Evolutionary conservation across 2,113 vertebrate genomes (phyloP).

Genomic region (Thamnophis sirtalis): DNA sequence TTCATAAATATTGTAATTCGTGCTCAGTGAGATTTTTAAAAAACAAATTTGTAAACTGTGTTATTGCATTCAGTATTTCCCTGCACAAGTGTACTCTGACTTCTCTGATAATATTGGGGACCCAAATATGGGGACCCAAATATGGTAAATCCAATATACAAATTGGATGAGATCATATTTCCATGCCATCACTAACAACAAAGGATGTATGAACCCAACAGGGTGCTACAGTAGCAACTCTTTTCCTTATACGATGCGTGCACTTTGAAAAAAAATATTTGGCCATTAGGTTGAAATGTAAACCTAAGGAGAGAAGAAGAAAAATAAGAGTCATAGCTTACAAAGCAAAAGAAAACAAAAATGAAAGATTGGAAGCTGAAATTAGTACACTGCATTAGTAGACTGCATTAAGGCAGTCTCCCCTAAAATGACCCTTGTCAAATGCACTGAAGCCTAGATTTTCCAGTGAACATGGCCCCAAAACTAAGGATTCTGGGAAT

Average conservation of each 20-base stretch:
- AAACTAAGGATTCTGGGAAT: neutral
- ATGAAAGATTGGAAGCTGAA: neutral
- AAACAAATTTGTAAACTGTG: too few relatives aligned
- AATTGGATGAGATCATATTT: neutral
- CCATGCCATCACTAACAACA: neutral
- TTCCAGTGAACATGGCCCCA: neutral
- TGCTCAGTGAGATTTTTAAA: too few relatives aligned
- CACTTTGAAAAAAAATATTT: neutral
- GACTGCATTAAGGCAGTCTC: constrained; percentile 17
- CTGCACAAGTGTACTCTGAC: too few relatives aligned
- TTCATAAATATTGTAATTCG: too few relatives aligned
- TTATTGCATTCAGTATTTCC: too few relatives aligned
- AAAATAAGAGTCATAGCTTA: neutral
- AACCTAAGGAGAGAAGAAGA: neutral
- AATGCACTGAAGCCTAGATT: neutral
- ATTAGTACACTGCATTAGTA: constrained; percentile 40
- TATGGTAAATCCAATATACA: too few relatives aligned
- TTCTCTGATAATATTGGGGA: too few relatives aligned
- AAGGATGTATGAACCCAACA: neutral
- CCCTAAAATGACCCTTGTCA: neutral
- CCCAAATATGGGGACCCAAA: too few relatives aligned
- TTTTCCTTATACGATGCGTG: neutral
- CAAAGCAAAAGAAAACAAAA: neutral
- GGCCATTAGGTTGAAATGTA: neutral
- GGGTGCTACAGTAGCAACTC: neutral